Percentiles rank a stretch among this genome's conserved stretches.
phyloP scores from a whole-genome alignment of 2,888 invertebrate species.

The Clostera curtula region DNA sequence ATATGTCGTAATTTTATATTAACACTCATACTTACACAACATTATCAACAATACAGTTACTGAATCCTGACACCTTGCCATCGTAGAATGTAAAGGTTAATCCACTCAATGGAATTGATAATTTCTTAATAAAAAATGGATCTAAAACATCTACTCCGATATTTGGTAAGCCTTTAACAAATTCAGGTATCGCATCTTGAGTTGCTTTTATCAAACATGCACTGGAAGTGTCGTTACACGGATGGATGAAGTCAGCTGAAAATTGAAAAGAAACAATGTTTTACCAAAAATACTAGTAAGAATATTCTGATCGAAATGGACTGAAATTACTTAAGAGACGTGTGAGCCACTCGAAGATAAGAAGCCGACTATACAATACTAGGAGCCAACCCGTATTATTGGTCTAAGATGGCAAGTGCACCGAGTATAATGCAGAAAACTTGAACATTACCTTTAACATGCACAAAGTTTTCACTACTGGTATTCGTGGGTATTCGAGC shows the following conservation, averaged over 20 bases:
- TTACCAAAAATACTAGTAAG: too few relatives aligned
- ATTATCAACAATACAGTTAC: constrained; percentile 53
- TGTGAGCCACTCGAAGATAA: too few relatives aligned
- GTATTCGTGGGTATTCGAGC: too few relatives aligned
- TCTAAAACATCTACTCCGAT: constrained; percentile 44
- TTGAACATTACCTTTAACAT: too few relatives aligned
- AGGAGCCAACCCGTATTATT: too few relatives aligned
- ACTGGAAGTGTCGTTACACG: constrained; percentile 47
- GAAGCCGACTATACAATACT: too few relatives aligned
- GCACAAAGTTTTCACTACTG: too few relatives aligned
- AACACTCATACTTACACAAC: constrained; percentile 59
- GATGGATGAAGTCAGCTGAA: constrained; percentile 57
- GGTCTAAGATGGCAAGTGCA: too few relatives aligned
- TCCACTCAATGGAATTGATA: constrained; percentile 50
- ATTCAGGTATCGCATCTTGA: constrained; percentile 52
- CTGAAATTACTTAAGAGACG: too few relatives aligned
- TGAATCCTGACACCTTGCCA: constrained; percentile 58
- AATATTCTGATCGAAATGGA: too few relatives aligned
- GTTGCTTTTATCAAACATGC: constrained; percentile 50
- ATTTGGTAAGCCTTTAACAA: constrained; percentile 53
- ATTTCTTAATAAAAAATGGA: constrained; percentile 55
- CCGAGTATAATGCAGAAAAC: too few relatives aligned
- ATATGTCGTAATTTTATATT: too few relatives aligned
- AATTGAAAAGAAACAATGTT: constrained; percentile 2
- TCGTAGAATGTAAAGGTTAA: constrained; percentile 56